Base-by-base conservation (phyloP, 2,888 invertebrate species). In the Ectobius pallidus region DNA sequence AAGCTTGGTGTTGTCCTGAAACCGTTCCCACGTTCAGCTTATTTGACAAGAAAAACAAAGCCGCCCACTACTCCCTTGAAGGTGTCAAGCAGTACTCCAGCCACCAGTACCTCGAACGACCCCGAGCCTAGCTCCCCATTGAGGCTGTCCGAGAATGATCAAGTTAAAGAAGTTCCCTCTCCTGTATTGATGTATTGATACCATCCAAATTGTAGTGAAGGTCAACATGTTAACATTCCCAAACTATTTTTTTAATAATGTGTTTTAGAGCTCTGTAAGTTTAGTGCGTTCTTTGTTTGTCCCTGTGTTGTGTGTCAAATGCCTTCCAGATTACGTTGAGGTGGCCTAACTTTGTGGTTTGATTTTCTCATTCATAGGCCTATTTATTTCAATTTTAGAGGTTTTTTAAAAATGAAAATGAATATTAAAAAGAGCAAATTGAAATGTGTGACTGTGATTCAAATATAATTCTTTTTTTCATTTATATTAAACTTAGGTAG, bases 241-340 rank as follows among this genome's bases (percentile, higher is more conserved):
- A 32, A 30, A 58, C 32, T 58, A 58, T 58, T 58, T 58, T 58
- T 58, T 58, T 58, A 58, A 58, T 58, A 32, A 16, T 32, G 18
- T 32, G 32, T 58, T 58, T 58, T 58, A 58, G 4, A 25, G 58
- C 58, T 58, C 30, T 1, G 30, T 18, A 30, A n/a, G 27, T 32
- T 16, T 32, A 58, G n/a, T 30, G 25, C n/a, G 4, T 30, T 58
- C n/a, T n/a, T n/a, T n/a, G n/a, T n/a, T n/a, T n/a, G n/a, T n/a
- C n/a, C n/a, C 22, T 3, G 32, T 58, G 58, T 58, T 25, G 30
- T 30, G 30, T 30, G 30, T 58, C 58, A n/a, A 30, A 58, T 58
- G 58, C 58, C 58, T 58, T 58, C 58, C 58, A 58, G 30, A 27
- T 7, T 55, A 14, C 14, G 32, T 25, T 30, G 22, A 30, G 30